Evolutionary conservation across 2,888 invertebrate species (phyloP).

Genomic region (Nephrotoma appendiculata): DNA sequence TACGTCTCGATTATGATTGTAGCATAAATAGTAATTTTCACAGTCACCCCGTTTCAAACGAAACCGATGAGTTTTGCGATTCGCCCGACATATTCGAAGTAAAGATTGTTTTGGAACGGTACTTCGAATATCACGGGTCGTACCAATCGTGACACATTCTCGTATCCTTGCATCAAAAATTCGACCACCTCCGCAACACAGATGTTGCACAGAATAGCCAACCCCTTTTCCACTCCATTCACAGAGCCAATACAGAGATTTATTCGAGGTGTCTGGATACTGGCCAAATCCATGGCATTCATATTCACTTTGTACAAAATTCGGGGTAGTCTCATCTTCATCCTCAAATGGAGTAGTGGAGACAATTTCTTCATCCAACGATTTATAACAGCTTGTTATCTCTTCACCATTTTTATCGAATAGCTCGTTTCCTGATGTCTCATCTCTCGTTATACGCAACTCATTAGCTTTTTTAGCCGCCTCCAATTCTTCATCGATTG

Average conservation of each 20-base stretch:
- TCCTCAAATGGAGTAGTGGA: not conserved
- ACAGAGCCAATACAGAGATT: constrained; percentile 15
- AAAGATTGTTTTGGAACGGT: not conserved
- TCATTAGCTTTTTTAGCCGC: not conserved
- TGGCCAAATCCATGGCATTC: constrained; percentile 15
- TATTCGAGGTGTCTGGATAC: constrained; percentile 11
- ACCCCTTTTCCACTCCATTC: constrained; percentile 13
- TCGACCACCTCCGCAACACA: constrained; percentile 14
- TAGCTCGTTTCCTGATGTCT: not conserved
- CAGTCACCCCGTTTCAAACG: constrained; percentile 9
- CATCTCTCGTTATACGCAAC: not conserved
- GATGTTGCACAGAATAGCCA: constrained; percentile 13
- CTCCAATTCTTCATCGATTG: constrained; percentile 9
- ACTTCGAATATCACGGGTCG: constrained; percentile 7
- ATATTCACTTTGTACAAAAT: constrained; percentile 1
- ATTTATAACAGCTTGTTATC: not conserved
- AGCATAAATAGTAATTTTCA: constrained; percentile 14
- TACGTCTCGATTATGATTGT: constrained; percentile 11
- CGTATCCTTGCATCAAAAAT: constrained; percentile 12
- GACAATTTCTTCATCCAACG: not conserved
- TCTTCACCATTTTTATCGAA: not conserved
- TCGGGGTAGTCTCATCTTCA: not conserved
- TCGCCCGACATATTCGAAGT: not conserved
- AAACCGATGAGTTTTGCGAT: not conserved
- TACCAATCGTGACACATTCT: constrained; percentile 14